Base-by-base conservation (phyloP, 2,797 vertebrate genomes). In the Setipinna tenuifilis region DNA sequence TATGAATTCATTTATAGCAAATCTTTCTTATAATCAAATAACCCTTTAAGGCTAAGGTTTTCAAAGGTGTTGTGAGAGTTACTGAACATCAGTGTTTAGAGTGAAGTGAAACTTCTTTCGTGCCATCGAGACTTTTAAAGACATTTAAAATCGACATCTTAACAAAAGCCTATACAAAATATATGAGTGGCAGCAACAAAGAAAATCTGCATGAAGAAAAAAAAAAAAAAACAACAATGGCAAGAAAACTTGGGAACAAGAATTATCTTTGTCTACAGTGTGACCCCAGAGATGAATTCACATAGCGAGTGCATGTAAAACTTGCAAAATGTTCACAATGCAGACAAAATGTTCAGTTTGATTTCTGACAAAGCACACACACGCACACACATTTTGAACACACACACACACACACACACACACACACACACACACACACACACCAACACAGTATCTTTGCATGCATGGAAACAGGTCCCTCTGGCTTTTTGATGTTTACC, bases 401-500 rank as follows among this genome's bases (percentile, higher is more conserved):
- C 11, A 31, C 62, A 28, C 62, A 68, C 62, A 85, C 85, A 35
- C 75, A 80, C 25, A 89, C 83, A 82, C 82, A 86, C 86, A 28
- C 10, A 68, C 9, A 11, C 23, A 28, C 25, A 31, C 62, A 68
- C 62, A 68, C 62, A 68, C 7, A 68, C 25, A 85, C 84, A 48
- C 58, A 71, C 35, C 88, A 82, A 83, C 82, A 85, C 87, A 71
- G 83, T 88, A 85, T 90, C 84, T 89, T 90, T 83, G 85, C 87
- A 85, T 83, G 50, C 50, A 14, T 54, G 81, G 84, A 88, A 88
- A 87, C 87, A 46, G 85, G 68, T 75, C 88, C 87, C 90, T 93
- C 92, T 90, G 89, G 71, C 71, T 85, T 86, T 92, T 90, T 91
- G 90, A 92, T 91, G 90, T 89, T 91, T 89, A 89, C 88, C 90